A percentile compares a stretch with the other conserved stretches of the same genome.
phyloP scores from a whole-genome alignment of 2,797 vertebrate genomes.

The Babyrousa celebensis region DNA sequence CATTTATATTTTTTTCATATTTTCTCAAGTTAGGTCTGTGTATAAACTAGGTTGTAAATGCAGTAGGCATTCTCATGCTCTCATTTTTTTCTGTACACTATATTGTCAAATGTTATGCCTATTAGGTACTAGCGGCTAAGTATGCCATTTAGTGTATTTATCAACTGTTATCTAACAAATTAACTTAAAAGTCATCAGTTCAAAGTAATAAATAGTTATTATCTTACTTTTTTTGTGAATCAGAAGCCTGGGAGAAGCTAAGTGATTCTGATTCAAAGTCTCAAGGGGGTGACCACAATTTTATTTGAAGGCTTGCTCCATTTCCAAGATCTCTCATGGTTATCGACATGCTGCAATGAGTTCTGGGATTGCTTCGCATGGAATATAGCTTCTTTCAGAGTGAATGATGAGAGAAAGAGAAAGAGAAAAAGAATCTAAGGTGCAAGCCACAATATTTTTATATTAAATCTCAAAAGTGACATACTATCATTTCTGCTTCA shows the following conservation, averaged over 20 bases:
- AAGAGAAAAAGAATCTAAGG: background rate
- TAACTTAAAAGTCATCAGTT: background rate
- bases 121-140: background rate
- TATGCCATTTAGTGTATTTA: background rate
- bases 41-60: background rate
- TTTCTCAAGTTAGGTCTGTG: background rate
- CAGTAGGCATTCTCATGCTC: too few species aligned
- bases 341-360: background rate
- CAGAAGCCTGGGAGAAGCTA: background rate
- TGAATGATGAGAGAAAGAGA: background rate
- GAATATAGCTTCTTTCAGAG: slow-evolving; percentile 17
- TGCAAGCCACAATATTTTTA: background rate
- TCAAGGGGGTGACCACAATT: background rate
- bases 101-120: background rate
- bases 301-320: background rate
- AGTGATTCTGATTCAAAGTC: background rate
- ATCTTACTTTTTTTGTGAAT: background rate
- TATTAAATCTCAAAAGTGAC: background rate
- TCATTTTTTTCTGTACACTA: background rate
- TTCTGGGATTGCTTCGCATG: background rate
- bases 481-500: background rate
- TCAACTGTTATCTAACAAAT: background rate
- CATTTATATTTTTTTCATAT: background rate
- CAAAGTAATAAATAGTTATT: slow-evolving; percentile 25
- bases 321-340: background rate